These are phyloP conservation scores for Megalops cyprinoides DNA, from an alignment of 2,797 vertebrate species.

Conservation along the genomic window DNA sequence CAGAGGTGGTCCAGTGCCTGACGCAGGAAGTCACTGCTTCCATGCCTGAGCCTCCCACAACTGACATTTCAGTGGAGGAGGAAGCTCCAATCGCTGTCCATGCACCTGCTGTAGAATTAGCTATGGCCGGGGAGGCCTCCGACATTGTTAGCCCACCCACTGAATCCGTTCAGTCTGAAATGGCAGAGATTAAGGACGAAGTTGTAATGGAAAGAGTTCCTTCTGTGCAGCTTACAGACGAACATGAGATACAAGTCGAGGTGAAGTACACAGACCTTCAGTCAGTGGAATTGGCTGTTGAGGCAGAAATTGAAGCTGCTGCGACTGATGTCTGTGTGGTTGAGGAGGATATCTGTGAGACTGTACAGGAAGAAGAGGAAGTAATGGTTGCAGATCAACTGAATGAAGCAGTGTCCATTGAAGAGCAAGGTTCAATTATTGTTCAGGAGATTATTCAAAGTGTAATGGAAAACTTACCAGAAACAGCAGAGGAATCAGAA, in stretches of 20 bases:
- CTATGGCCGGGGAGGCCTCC: slow-evolving; percentile 48
- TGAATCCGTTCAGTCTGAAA: slow-evolving; percentile 38
- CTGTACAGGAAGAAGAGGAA: slow-evolving; percentile 41
- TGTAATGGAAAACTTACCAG: slow-evolving; percentile 43
- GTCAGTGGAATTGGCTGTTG: slow-evolving; percentile 37
- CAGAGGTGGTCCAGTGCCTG: slow-evolving; percentile 37
- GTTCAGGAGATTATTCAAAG: slow-evolving; percentile 71
- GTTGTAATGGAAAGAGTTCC: slow-evolving; percentile 49
- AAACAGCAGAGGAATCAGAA: slow-evolving; percentile 36
- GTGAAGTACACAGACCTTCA: slow-evolving; percentile 26
- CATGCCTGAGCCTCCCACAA: slow-evolving; percentile 35
- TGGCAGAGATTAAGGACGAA: slow-evolving; percentile 44
- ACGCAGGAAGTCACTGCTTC: slow-evolving; percentile 37
- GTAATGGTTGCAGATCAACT: slow-evolving; percentile 29
- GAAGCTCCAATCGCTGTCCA: slow-evolving; percentile 41
- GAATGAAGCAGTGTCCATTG: slow-evolving; percentile 45
- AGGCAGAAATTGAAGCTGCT: slow-evolving; percentile 41
- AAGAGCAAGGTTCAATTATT: slow-evolving; percentile 60
- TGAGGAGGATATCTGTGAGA: slow-evolving; percentile 26
- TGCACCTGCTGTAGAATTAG: slow-evolving; percentile 33
- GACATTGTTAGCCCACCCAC: slow-evolving; percentile 29
- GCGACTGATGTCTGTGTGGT: not conserved
- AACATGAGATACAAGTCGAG: slow-evolving; percentile 37
- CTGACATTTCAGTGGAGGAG: slow-evolving; percentile 33
- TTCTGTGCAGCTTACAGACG: slow-evolving; percentile 45